A percentile compares a stretch with the other conserved stretches of the same genome.
phyloP scores from a whole-genome alignment of 2,113 vertebrate genomes.

The Nerophis ophidion region DNA sequence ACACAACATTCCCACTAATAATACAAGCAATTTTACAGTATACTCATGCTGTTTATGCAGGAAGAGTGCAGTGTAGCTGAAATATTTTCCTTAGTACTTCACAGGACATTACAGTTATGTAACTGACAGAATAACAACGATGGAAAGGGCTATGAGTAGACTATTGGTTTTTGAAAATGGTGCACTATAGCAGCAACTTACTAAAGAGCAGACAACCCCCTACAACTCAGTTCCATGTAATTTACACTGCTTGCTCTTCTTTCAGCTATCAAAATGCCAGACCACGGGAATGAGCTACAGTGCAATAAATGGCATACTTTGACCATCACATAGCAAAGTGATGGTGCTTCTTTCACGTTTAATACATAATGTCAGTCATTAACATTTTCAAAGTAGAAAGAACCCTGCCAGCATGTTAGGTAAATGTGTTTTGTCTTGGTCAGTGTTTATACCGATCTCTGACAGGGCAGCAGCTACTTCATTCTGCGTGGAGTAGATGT shows the following conservation, averaged over 20 bases:
- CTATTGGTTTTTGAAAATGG: too few relatives aligned
- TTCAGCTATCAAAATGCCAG: conserved; percentile 12
- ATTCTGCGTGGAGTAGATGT: conserved; percentile 98
- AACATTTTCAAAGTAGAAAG: neutral
- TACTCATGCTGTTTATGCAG: too few relatives aligned
- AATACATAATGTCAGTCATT: conserved; percentile 18
- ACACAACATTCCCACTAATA: too few relatives aligned
- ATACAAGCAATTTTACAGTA: too few relatives aligned
- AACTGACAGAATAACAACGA: too few relatives aligned
- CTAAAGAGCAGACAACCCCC: neutral
- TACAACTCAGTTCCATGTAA: too few relatives aligned
- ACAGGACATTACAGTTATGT: too few relatives aligned
- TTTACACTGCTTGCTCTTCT: neutral
- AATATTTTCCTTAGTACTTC: too few relatives aligned
- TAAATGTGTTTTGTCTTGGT: neutral
- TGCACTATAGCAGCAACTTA: conserved; percentile 6
- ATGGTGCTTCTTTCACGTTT: conserved; percentile 15
- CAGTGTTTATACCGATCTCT: conserved; percentile 56
- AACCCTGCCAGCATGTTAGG: neutral
- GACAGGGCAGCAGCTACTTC: conserved; percentile 93
- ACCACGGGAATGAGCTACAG: conserved; percentile 10
- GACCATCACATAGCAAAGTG: conserved; percentile 35
- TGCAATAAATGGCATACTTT: conserved; percentile 23
- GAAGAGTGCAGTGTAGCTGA: too few relatives aligned
- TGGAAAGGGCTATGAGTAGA: too few relatives aligned